Base-by-base conservation (phyloP, 2,113 vertebrate species). In the Henicopernis longicauda region DNA sequence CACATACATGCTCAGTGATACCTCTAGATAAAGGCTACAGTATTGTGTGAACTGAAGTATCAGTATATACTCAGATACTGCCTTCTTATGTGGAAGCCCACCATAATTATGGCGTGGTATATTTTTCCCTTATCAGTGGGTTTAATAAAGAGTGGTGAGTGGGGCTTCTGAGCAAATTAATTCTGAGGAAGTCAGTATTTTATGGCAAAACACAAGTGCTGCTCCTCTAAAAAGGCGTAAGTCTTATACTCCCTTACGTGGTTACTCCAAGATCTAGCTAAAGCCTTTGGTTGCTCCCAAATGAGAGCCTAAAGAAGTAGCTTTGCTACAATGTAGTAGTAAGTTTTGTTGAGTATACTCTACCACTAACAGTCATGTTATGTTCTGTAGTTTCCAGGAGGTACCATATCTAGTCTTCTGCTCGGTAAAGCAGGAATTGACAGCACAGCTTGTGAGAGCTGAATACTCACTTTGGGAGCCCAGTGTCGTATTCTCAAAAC, bases 211-310 rank as follows among this genome's bases (percentile, higher is more conserved):
- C 26, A 42, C 31, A 85, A 47, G 34, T 36, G 27, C 26, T 36
- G 13, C 14, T 83, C 11, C 27, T 59, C 18, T 76, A 25, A 45
- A 92, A 67, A 76, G 11, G 19, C 3, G 9, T 16, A 42, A 52
- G 10, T 67, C 32, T 82, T 58, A 36, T 32, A 79, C 5, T 42
- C 9, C 7, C 6, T 79, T 54, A 45, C 0, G 0, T 32, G 36
- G 9, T 29, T 76, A 49, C 16, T 11, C 15, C 13, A 38, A 59
- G n/a, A 29, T 45, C 17, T 23, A 26, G 17, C n/a, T 72, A 16
- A 44, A 72, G 38, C 11, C n/a, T 81, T 54, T 55, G 29, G 17
- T 26, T 86, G 32, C 38, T 84, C 7, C 3, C 3, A 6, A 57
- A 73, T 15, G 16, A 65, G 67, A 82, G 49, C 40, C 49, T 71